Base-by-base conservation (phyloP, 2,797 vertebrate species). In the Helarctos malayanus region DNA sequence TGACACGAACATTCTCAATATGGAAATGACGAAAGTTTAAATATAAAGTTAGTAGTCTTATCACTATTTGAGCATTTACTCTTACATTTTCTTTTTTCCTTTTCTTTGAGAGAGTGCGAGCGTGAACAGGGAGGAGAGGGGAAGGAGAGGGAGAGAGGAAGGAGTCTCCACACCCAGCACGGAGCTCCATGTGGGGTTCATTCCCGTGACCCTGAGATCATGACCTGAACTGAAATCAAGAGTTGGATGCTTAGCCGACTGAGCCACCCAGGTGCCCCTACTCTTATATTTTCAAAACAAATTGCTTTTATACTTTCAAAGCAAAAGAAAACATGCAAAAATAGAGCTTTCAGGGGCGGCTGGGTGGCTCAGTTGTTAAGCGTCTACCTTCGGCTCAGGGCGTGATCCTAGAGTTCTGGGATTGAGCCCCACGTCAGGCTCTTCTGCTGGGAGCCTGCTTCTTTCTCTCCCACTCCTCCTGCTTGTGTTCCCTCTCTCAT, bases 251-350 rank as follows among this genome's bases (percentile, higher is more conserved):
- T 68, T 68, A 68, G 9, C 35, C 3, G 18, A 35, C n/a, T 35
- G 35, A 35, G n/a, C 65, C 65, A 68, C 32, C 18, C n/a, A 35
- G n/a, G n/a, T 35, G n/a, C 18, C 18, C n/a, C n/a, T n/a, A 79
- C 5, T 52, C 38, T 52, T 32, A 25, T n/a, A 35, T 73, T 91
- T 94, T 86, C 38, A 90, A 80, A 94, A 47, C 56, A 92, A 94
- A 80, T 21, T 12, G 38, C 73, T 76, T 91, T 81, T n/a, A 52
- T 41, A 54, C 6, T 76, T 73, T 57, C 25, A 59, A 61, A 61
- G 38, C 25, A 63, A 91, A 68, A 73, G 38, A 21, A 83, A 59
- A 76, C 47, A 35, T 38, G 52, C 35, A 27, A 63, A 69, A 93
- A 71, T 63, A n/a, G 29, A 75, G 14, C n/a, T 59, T 97, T 93